Conservation (phyloP, 2,113 vertebrate species). For the Chloropsis hardwickii region DNA sequence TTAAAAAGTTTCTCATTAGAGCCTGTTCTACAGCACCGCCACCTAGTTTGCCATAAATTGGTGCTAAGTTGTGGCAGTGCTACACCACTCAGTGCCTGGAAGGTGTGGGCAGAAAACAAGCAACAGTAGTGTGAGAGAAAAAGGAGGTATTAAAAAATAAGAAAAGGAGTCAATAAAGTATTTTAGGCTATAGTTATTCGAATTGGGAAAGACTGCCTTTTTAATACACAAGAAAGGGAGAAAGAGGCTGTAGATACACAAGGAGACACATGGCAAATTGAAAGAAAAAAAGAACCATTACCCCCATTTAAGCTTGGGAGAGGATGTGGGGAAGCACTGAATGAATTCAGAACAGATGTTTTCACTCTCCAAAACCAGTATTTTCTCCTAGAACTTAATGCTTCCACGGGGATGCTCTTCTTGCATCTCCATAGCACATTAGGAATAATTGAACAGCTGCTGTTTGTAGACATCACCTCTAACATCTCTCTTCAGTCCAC, state of each 20-base stretch:
- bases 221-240: neutral
- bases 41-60: neutral
- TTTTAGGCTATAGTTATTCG: neutral
- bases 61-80: neutral
- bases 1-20: neutral
- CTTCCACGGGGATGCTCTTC: neutral
- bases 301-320: neutral
- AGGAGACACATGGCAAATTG: neutral
- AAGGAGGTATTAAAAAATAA: rapidly evolving
- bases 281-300: neutral
- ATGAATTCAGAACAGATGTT: neutral
- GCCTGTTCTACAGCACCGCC: neutral
- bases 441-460: neutral
- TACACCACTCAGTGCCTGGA: neutral
- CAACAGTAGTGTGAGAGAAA: neutral
- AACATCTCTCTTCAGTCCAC: neutral
- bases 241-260: neutral
- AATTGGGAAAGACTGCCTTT: neutral
- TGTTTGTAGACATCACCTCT: neutral
- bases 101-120: neutral
- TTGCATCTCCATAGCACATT: neutral
- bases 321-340: neutral
- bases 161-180: neutral
- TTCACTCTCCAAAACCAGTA: neutral
- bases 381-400: neutral